Base-by-base conservation (phyloP, 2,888 invertebrate species). In the Tolmerus cingulatus region DNA sequence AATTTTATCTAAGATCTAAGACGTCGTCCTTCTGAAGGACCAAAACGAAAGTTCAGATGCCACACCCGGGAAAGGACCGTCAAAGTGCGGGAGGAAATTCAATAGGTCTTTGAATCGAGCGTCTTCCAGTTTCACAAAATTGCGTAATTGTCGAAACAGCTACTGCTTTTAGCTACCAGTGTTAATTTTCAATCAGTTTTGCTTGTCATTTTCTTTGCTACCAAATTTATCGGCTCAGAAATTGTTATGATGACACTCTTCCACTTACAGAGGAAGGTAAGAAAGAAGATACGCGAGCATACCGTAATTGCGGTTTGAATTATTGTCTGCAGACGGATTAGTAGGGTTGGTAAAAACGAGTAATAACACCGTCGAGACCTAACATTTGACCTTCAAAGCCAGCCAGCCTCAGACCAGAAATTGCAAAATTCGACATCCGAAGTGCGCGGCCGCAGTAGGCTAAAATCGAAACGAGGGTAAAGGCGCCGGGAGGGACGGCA, bases 311-410 rank as follows among this genome's bases (percentile, higher is more conserved):
- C 74, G 66, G 74, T 43, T 40, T 66, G 84, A 43, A 74, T 85
- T 85, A 74, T 74, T 40, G 40, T 12, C 85, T 74, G 46, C 46
- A 43, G 74, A 74, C 23, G 46, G 74, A 43, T 40, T 84, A 55
- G 74, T 37, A n/a, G 37, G 27, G 74, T 74, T 5, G 43, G 27
- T 5, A 12, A 85, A 46, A 19, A 85, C 16, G 74, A 40, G 66
- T 19, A 74, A 46, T 37, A 34, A 30, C 12, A 14, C 16, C n/a
- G 30, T 37, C 84, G n/a, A 51, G 55, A 16, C 79, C 79, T 37
- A 57, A 66, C 82, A 82, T 82, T 82, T 82, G 82, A 82, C 82
- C 82, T 82, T 82, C 57, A 82, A 12, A 79, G 79, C n/a, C n/a
- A 16, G 3, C 30, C 19, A 79, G 43, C 2, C 37, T 37, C 66